Evolutionary conservation across 2,888 invertebrate genomes (phyloP).

Genomic region (Charanyca ferruginea): DNA sequence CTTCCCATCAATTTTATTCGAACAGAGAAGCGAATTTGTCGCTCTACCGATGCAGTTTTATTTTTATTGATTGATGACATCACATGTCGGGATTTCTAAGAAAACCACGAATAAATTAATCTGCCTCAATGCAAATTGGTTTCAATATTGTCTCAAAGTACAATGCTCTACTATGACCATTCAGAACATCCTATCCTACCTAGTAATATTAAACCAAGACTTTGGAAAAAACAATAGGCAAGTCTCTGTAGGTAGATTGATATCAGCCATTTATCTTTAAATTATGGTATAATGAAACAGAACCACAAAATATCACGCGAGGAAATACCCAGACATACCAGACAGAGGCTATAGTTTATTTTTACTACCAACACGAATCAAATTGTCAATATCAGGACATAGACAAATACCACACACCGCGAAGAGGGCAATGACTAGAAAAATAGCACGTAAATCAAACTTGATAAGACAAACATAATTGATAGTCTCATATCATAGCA

Average conservation of each 20-base stretch:
- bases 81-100: slow-evolving; percentile 22
- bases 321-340: slow-evolving; percentile 36
- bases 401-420: slow-evolving; percentile 42
- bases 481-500: slow-evolving; percentile 26
- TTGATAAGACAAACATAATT: slow-evolving; percentile 44
- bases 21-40: slow-evolving; percentile 73
- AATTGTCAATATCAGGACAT: slow-evolving; percentile 35
- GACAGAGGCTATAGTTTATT: slow-evolving; percentile 23
- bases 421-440: slow-evolving; percentile 43
- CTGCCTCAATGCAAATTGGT: slow-evolving; percentile 18
- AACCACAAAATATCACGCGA: slow-evolving; percentile 59
- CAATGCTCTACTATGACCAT: slow-evolving; percentile 22
- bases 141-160: slow-evolving; percentile 25
- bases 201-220: slow-evolving; percentile 11
- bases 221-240: slow-evolving; percentile 23
- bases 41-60: slow-evolving; percentile 63
- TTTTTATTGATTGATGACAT: slow-evolving; percentile 50
- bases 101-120: slow-evolving; percentile 11
- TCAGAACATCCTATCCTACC: slow-evolving; percentile 11
- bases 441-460: slow-evolving; percentile 37
- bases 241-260: slow-evolving; percentile 44
- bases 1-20: slow-evolving; percentile 82
- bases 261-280: slow-evolving; percentile 55
- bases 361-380: slow-evolving; percentile 38
- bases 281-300: slow-evolving; percentile 52